Evolutionary conservation across 1,140 invertebrate species (phyloP).

Genomic region (Reticulitermes speratus): DNA sequence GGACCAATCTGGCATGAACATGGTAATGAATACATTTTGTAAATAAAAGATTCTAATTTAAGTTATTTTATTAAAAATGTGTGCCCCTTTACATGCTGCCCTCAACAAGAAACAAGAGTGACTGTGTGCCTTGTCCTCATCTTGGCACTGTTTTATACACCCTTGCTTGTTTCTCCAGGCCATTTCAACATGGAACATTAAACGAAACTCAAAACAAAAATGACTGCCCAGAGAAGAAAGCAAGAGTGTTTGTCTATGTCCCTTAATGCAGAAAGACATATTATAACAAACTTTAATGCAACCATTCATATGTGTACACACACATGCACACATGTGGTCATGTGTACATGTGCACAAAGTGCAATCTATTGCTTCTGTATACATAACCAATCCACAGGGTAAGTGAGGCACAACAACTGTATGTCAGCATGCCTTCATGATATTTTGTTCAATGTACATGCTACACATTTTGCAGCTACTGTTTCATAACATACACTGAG

Average conservation of each 20-base stretch:
- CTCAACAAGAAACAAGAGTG: neutral
- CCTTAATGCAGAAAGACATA: neutral
- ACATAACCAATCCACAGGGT: constrained; percentile 22
- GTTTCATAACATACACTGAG: constrained; percentile 30
- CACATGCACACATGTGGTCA: neutral
- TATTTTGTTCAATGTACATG: constrained; percentile 7
- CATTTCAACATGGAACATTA: neutral
- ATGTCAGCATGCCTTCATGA: constrained; percentile 27
- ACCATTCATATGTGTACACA: neutral
- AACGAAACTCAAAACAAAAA: neutral
- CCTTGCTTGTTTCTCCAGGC: too few species aligned
- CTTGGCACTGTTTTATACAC: too few species aligned
- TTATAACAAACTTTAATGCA: neutral
- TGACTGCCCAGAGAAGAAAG: neutral
- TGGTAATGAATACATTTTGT: neutral
- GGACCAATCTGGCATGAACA: too few species aligned
- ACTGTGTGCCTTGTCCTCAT: too few species aligned
- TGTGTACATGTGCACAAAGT: neutral
- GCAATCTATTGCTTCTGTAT: neutral
- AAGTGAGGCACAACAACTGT: constrained; percentile 29
- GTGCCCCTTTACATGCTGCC: neutral
- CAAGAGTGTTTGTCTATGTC: neutral
- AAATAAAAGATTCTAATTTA: constrained; percentile 8
- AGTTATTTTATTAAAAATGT: neutral
- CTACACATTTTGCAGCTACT: neutral